These are phyloP conservation scores for Rhynchotus rufescens DNA, from an alignment of 2,797 vertebrate genomes.

Conservation along the genomic window DNA sequence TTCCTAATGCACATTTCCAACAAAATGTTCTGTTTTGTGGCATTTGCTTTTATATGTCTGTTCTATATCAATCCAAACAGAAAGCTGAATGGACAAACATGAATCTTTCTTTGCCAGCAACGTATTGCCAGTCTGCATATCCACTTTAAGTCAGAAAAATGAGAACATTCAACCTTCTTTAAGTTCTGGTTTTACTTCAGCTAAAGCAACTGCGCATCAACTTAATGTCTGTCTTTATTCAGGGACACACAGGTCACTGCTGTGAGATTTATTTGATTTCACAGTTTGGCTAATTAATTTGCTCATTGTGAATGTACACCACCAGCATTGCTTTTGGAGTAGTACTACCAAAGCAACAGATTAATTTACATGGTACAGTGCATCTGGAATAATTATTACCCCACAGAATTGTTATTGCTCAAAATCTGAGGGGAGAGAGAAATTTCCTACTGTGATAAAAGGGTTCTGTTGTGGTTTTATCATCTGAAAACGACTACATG, in stretches of 20 bases:
- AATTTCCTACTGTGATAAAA: conserved; percentile 68
- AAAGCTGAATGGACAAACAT: background rate
- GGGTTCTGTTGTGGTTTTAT: conserved; percentile 42
- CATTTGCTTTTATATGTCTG: background rate
- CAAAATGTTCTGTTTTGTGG: background rate
- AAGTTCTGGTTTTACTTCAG: conserved; percentile 47
- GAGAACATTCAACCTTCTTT: background rate
- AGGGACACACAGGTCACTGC: conserved; percentile 64
- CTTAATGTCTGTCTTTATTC: conserved; percentile 60
- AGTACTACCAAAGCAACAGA: conserved; percentile 65
- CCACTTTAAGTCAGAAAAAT: conserved; percentile 20
- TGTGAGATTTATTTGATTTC: conserved; percentile 78
- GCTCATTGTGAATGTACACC: conserved; percentile 65
- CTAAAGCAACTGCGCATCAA: conserved; percentile 19
- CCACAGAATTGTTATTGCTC: conserved; percentile 72
- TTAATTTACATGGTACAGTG: conserved; percentile 73
- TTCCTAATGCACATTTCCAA: background rate
- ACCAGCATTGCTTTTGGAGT: conserved; percentile 46
- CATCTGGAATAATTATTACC: conserved; percentile 77
- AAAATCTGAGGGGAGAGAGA: conserved; percentile 72
- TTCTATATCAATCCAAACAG: background rate
- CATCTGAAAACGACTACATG: conserved; percentile 30
- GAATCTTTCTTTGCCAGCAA: background rate
- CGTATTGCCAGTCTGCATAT: background rate
- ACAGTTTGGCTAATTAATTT: conserved; percentile 79